Evolutionary conservation across 2,888 invertebrate genomes (phyloP).

Genomic region (Chloroclystis v-ata): DNA sequence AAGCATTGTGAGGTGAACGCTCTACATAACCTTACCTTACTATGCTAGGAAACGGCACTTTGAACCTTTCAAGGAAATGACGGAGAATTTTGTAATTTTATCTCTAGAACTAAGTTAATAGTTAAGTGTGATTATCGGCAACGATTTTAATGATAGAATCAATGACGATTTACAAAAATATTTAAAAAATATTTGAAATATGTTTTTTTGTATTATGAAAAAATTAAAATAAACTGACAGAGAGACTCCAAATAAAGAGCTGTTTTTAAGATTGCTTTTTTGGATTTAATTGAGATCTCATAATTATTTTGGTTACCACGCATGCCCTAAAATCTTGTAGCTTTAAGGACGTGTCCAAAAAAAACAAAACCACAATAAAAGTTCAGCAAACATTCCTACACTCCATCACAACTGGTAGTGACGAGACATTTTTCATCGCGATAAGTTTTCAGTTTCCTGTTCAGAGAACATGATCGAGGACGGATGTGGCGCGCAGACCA

Average conservation of each 20-base stretch:
- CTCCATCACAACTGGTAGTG: slow-evolving; percentile 11
- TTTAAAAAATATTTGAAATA: no score
- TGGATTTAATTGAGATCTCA: no score
- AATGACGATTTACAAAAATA: no score
- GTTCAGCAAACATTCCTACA: not conserved
- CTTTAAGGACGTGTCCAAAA: not conserved
- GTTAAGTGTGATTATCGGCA: no score
- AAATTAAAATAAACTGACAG: no score
- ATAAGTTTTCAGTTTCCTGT: slow-evolving; percentile 33
- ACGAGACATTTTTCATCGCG: slow-evolving; percentile 42
- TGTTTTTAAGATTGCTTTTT: no score
- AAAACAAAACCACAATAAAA: not conserved
- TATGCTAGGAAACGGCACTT: slow-evolving; percentile 28
- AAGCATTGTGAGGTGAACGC: slow-evolving; percentile 31
- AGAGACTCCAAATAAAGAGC: no score
- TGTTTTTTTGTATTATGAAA: no score
- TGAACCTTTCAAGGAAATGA: slow-evolving; percentile 37
- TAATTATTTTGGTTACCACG: no score
- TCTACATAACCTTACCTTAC: slow-evolving; percentile 18
- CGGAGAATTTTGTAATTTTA: not conserved
- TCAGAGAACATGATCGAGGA: slow-evolving; percentile 25
- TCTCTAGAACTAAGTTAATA: not conserved
- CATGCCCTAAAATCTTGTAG: no score
- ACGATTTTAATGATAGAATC: no score
- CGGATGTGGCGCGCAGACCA: slow-evolving; percentile 5